Evolutionary conservation across 2,797 vertebrate species (phyloP).

Genomic region (Loris lydekkerianus): DNA sequence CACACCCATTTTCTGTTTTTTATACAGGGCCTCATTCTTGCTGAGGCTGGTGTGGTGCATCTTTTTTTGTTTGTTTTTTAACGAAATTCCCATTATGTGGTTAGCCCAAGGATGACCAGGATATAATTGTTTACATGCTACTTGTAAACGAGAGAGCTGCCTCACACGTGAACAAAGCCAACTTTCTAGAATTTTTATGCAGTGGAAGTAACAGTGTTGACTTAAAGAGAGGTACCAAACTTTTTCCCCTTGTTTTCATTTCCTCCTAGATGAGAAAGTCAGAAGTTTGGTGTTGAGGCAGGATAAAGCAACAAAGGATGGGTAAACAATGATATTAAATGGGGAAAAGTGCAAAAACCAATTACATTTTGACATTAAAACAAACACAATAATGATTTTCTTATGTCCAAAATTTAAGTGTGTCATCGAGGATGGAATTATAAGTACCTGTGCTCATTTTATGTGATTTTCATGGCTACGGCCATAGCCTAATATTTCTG

Average conservation of each 20-base stretch:
- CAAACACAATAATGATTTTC: background rate
- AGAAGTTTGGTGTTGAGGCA: background rate
- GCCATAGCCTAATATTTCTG: background rate
- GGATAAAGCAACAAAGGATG: background rate
- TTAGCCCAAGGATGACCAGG: conserved; percentile 10
- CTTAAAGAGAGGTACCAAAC: background rate
- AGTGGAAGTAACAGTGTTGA: fast-evolving
- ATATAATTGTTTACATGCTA: background rate
- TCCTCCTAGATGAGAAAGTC: background rate
- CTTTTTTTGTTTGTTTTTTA: background rate
- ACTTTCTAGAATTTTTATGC: background rate
- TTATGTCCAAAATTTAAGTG: background rate
- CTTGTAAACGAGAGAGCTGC: background rate
- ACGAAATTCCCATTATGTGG: background rate
- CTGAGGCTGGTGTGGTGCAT: background rate
- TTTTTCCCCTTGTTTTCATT: background rate
- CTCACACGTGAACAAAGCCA: background rate
- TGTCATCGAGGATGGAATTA: background rate
- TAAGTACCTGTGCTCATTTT: conserved; percentile 22
- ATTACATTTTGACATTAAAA: background rate
- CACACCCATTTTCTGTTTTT: fast-evolving
- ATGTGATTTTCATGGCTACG: background rate
- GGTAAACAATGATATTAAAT: background rate
- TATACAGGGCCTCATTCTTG: background rate
- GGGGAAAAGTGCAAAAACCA: background rate